These are phyloP conservation scores for Limnephilus auricula DNA, from an alignment of 2,888 invertebrate species.

Conservation along the genomic window DNA sequence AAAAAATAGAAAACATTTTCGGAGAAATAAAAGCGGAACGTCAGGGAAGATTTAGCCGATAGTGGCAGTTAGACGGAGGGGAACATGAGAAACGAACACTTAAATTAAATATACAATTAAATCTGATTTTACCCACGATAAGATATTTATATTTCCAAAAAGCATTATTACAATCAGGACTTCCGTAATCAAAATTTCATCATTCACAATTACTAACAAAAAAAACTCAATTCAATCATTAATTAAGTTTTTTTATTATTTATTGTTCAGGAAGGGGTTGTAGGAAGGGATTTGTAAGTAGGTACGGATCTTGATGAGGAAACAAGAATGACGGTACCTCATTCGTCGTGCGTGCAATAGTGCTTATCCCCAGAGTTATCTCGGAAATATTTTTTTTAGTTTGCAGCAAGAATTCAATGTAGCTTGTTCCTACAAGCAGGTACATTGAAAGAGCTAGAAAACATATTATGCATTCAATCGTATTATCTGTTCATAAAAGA, in stretches of 20 bases:
- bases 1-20: background rate
- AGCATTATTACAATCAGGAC: background rate
- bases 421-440: background rate
- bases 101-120: background rate
- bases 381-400: background rate
- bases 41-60: constrained; percentile 2
- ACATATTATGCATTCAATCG: background rate
- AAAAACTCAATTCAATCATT: too few species aligned
- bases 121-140: background rate
- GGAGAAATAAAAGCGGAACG: background rate
- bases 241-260: background rate
- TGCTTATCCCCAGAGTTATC: background rate
- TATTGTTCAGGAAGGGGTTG: background rate
- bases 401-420: background rate
- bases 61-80: background rate
- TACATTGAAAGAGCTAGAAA: background rate
- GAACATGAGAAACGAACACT: background rate
- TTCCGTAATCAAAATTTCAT: background rate
- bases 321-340: background rate
- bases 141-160: background rate
- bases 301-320: background rate
- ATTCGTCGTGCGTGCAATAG: background rate
- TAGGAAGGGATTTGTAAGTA: background rate
- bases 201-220: background rate
- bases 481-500: background rate